Base-by-base conservation (phyloP, 53 echinoderm and acorn worm genomes). In the Hippasteria phrygiana region DNA sequence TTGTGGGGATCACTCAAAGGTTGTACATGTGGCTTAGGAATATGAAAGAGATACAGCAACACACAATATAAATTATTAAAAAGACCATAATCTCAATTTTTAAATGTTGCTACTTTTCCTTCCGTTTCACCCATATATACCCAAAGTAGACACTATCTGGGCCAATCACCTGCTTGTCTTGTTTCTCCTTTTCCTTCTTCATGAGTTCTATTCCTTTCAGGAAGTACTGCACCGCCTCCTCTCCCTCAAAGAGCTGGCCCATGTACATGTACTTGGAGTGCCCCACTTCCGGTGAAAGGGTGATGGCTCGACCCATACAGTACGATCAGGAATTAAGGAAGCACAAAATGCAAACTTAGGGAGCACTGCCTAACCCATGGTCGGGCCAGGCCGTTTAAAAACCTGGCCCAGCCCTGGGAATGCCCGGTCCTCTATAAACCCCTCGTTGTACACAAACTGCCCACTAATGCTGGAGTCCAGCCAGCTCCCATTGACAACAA, bases 221-320 rank as follows among this genome's bases (percentile, higher is more conserved):
- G 73, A 95, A 97, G 70, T 88, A 93, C 22, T 95, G 79, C 7
- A 93, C 65, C 0, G 95, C 92, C 65, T 97, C 90, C 46, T 93
- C 39, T 0, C 97, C 97, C 56, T 97, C 95, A 31, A 73, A 83
- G 18, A 97, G 78, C 74, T 97, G 97, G 10, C 97, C 97, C 59
- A 97, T 75, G 64, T 95, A 97, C 97, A 97, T 95, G 88, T 95
- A 97, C 74, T 97, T 97, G 4, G 92, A 63, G 80, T 87, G 92
- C 1, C 97, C 97, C 3, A 43, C 28, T 27, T 97, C 92, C 13
- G 97, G 97, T 13, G 86, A 78, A 0, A 94, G 74, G 40, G 88
- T 88, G 16, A 94, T 90, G 65, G 97, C 97, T 54, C 93, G 92
- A 22, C 88, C 94, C 83, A 97, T 95, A 50, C 92, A 95, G 97